phyloP scores from a whole-genome alignment of 2,797 vertebrate species.

The Delichon dasypus region DNA sequence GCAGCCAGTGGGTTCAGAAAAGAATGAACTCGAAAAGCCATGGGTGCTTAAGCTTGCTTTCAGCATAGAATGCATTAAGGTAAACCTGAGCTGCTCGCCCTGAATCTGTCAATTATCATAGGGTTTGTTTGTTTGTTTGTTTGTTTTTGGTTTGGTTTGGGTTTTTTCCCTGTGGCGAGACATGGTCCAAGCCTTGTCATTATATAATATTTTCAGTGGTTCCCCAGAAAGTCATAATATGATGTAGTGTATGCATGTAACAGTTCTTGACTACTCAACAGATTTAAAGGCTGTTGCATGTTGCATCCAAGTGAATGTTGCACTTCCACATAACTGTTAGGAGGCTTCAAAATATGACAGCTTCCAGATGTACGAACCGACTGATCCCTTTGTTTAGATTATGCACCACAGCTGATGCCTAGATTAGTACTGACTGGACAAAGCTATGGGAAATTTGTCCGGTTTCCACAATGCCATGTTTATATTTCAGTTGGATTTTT shows the following conservation, averaged over 20 bases:
- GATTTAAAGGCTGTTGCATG: constrained; percentile 8
- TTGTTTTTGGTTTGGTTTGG: neutral
- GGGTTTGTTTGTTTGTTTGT: too few species aligned
- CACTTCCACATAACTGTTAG: constrained; percentile 56
- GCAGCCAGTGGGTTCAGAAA: neutral
- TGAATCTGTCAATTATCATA: neutral
- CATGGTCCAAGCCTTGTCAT: neutral
- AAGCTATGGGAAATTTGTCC: constrained; percentile 85
- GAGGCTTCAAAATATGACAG: constrained; percentile 85
- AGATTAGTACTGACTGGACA: constrained; percentile 91
- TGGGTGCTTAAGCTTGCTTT: neutral
- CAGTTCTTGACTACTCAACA: constrained; percentile 24
- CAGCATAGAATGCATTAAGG: neutral
- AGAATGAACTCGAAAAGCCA: neutral
- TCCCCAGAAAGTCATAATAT: neutral
- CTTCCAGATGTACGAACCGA: constrained; percentile 90
- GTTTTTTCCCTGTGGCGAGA: neutral
- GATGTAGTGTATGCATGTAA: neutral
- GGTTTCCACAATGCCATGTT: constrained; percentile 85
- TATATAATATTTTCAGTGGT: neutral
- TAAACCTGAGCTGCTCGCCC: neutral
- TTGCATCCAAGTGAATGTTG: constrained; percentile 47
- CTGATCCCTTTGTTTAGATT: constrained; percentile 94
- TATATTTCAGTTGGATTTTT: constrained; percentile 90
- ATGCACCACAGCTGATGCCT: constrained; percentile 89